Evolutionary conservation across 1,140 invertebrate species (phyloP).

Genomic region (Orussus abietinus): DNA sequence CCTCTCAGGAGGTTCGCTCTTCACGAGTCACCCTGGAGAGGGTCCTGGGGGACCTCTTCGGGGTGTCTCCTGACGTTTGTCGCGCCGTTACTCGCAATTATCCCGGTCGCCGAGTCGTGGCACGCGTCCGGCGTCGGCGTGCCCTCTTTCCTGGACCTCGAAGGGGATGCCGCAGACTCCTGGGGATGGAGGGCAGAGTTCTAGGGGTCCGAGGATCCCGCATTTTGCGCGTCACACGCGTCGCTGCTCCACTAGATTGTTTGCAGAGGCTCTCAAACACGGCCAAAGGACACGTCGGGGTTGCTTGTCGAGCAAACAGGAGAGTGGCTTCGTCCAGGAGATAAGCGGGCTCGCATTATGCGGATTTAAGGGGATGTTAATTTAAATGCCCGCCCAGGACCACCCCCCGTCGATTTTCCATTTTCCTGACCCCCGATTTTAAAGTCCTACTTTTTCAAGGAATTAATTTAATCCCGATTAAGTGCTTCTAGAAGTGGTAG

Average conservation of each 20-base stretch:
- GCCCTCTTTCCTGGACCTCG: too few species aligned
- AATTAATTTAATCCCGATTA: too few species aligned
- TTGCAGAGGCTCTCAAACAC: slow-evolving; percentile 56
- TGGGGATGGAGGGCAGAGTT: slow-evolving; percentile 5
- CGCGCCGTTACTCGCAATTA: slow-evolving; percentile 54
- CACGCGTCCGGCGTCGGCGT: slow-evolving; percentile 45
- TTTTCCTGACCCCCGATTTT: too few species aligned
- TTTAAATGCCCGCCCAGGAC: too few species aligned
- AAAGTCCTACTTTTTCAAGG: too few species aligned
- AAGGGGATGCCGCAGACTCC: too few species aligned
- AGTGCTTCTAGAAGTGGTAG: too few species aligned
- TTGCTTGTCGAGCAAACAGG: slow-evolving; percentile 22
- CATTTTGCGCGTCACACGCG: slow-evolving; percentile 56
- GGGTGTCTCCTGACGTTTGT: slow-evolving; percentile 46
- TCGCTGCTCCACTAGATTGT: slow-evolving; percentile 55
- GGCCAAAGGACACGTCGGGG: neutral
- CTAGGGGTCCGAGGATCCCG: slow-evolving; percentile 45
- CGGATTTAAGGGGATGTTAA: slow-evolving; percentile 27
- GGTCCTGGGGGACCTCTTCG: too few species aligned
- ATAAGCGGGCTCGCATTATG: slow-evolving; percentile 28
- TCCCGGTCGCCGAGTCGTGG: slow-evolving; percentile 44
- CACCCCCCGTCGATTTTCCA: too few species aligned
- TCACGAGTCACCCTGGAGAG: too few species aligned
- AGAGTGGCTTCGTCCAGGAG: slow-evolving; percentile 21
- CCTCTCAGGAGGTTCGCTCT: too few species aligned